Evolutionary conservation across 2,113 vertebrate genomes (phyloP).

Genomic region (Pandion haliaetus): DNA sequence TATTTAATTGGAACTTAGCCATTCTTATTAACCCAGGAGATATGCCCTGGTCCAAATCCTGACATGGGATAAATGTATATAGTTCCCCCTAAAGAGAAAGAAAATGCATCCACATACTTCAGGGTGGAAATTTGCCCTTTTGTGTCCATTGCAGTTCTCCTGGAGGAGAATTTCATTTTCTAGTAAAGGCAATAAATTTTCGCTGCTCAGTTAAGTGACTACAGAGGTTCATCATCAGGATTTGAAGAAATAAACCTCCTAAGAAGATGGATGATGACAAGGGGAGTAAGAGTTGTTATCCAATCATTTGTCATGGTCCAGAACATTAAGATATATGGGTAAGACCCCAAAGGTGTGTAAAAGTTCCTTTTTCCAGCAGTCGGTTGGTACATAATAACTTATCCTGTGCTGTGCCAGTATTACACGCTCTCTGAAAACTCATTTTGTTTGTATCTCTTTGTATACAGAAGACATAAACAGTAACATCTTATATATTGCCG

Average conservation of each 20-base stretch:
- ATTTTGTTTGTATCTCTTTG: constrained; percentile 7
- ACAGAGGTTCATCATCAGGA: constrained; percentile 62
- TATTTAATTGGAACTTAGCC: constrained; percentile 48
- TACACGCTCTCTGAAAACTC: background rate
- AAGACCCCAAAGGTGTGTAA: constrained; percentile 5
- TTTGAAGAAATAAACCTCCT: constrained; percentile 67
- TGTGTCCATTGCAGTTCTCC: constrained; percentile 32
- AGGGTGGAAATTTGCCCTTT: constrained; percentile 46
- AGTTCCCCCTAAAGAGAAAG: background rate
- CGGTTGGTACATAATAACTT: background rate
- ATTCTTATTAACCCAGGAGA: constrained; percentile 26
- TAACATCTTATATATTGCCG: background rate
- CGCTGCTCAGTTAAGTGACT: constrained; percentile 62
- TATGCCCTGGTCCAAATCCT: background rate
- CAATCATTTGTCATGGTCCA: constrained; percentile 63
- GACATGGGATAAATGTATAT: background rate
- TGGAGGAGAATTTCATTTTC: constrained; percentile 65
- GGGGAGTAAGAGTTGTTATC: constrained; percentile 64
- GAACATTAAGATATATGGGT: constrained; percentile 55
- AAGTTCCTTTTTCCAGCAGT: constrained; percentile 25
- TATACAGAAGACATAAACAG: background rate
- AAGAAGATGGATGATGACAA: constrained; percentile 67
- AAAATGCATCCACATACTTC: background rate
- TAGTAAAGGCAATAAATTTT: constrained; percentile 65
- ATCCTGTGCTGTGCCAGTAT: background rate